Evolutionary conservation across 2,797 vertebrate genomes (phyloP).

Genomic region (Esox lucius): DNA sequence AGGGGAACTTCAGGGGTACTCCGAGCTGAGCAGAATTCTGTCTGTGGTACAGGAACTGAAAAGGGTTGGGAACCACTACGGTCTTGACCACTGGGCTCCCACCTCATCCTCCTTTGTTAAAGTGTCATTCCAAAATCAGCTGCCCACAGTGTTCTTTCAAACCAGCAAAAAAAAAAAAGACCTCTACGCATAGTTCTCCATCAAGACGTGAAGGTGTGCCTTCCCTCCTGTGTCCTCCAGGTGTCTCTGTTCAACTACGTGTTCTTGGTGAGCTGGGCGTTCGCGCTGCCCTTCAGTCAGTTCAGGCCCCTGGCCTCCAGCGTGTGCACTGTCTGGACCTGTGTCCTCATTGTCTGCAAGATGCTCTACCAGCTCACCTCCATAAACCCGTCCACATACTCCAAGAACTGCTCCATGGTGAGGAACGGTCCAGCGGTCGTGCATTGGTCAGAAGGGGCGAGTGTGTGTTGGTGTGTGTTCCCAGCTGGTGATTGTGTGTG

Average conservation of each 20-base stretch:
- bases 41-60: too few relatives aligned
- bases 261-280: slow-evolving; percentile 88
- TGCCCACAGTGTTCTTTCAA: neutral
- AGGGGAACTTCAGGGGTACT: too few relatives aligned
- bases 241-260: slow-evolving; percentile 93
- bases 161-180: too few relatives aligned
- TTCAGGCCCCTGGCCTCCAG: slow-evolving; percentile 87
- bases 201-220: neutral
- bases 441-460: neutral
- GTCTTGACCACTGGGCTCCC: too few relatives aligned
- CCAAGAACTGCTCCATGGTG: slow-evolving; percentile 86
- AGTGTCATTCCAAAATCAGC: neutral
- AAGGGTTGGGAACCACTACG: too few relatives aligned
- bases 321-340: slow-evolving; percentile 93
- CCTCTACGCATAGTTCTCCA: neutral
- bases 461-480: neutral
- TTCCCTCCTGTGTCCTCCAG: slow-evolving; percentile 46
- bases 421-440: slow-evolving; percentile 41
- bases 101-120: neutral
- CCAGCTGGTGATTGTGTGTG: neutral
- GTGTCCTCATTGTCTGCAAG: slow-evolving; percentile 92
- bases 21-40: too few relatives aligned
- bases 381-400: slow-evolving; percentile 84
- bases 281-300: slow-evolving; percentile 86
- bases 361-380: slow-evolving; percentile 94